Evolutionary conservation across 1,140 invertebrate species (phyloP), one percentile per base, ranked within the genome.

Genomic region (Riptortus pedestris): DNA sequence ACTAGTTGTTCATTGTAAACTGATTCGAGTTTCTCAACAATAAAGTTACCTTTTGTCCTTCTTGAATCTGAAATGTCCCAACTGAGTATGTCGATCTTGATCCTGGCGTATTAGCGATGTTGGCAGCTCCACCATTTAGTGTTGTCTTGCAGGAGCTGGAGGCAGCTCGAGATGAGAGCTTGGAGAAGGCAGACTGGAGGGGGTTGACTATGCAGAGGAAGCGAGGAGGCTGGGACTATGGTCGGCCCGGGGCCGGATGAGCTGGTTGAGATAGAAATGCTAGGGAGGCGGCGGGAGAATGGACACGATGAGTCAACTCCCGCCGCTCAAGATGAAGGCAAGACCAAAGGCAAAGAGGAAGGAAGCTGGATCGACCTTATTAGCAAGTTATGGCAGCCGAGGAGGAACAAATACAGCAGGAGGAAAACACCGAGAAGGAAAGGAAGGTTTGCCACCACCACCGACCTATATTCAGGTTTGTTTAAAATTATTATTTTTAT

Each of bases 391-490:
- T 68, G 47, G 60, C 48, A 52, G 47, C 67, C 66, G 67, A 70
- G 67, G 27, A 69, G 61, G 66, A 70, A 67, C 67, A 70, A 31
- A 67, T 66, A 57, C 67, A 66, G 60, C 14, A 48, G 57, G 28
- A 63, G 63, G 67, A 58, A 43, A 29, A 64, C 47, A 1, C 55
- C 64, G 3, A 63, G 29, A 20, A 64, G 65, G 14, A 65, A 33
- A 14, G 48, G 47, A 16, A 29, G 52, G 20, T 48, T 33, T 29
- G 58, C 45, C 22, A 45, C 65, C 28, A 47, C 47, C 28, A 20
- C 31, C 38, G 27, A 67, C 16, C 43, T 67, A 71, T 47, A 20
- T 20, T 26, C 12, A 60, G 20, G 59, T 33, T 60, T n/a, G n/a
- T 24, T 18, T 28, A 5, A 5, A 16, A 18, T 18, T 3, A 33